Conservation (phyloP, 2,888 invertebrate genomes). For the Anthophora plumipes region DNA sequence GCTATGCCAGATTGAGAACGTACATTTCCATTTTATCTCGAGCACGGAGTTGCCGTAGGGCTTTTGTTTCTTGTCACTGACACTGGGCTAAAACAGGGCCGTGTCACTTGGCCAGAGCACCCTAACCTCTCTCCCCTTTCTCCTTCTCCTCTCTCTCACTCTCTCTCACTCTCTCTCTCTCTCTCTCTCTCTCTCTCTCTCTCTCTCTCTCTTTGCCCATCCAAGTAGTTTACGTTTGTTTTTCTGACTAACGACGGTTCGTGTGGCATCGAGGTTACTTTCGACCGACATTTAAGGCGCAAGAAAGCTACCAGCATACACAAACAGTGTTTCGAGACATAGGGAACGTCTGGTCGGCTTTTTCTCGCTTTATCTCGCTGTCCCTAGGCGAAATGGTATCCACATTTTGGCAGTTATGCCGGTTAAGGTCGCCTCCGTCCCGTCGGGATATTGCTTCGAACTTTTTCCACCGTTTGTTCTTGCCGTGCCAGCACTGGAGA, state of each 20-base stretch:
- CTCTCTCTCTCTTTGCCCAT: constrained; percentile 15
- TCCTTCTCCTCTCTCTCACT: constrained; percentile 27
- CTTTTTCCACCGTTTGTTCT: constrained; percentile 40
- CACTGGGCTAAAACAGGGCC: constrained; percentile 68
- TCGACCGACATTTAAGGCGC: constrained; percentile 55
- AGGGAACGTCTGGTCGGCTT: constrained; percentile 51
- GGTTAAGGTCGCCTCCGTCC: constrained; percentile 42
- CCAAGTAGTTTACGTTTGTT: constrained; percentile 57
- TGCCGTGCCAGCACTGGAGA: constrained; percentile 15
- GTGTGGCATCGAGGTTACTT: constrained; percentile 50
- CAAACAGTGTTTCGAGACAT: constrained; percentile 3
- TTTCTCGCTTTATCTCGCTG: constrained; percentile 58
- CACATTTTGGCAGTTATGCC: constrained; percentile 70
- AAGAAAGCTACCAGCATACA: constrained; percentile 54
- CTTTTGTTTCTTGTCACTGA: constrained; percentile 79
- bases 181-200: constrained; percentile 18
- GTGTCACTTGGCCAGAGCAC: constrained; percentile 66
- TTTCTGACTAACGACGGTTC: constrained; percentile 59
- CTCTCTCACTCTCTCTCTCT: constrained; percentile 23
- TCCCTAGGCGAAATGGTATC: constrained; percentile 53
- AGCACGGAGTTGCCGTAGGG: constrained; percentile 65
- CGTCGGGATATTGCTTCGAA: constrained; percentile 41
- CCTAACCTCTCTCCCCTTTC: background rate
- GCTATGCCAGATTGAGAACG: constrained; percentile 41
- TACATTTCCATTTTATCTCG: constrained; percentile 80